A percentile compares a stretch with the other conserved stretches of the same genome.
phyloP scores from a whole-genome alignment of 2,888 invertebrate species.

The Caenorhabditis sp. region DNA sequence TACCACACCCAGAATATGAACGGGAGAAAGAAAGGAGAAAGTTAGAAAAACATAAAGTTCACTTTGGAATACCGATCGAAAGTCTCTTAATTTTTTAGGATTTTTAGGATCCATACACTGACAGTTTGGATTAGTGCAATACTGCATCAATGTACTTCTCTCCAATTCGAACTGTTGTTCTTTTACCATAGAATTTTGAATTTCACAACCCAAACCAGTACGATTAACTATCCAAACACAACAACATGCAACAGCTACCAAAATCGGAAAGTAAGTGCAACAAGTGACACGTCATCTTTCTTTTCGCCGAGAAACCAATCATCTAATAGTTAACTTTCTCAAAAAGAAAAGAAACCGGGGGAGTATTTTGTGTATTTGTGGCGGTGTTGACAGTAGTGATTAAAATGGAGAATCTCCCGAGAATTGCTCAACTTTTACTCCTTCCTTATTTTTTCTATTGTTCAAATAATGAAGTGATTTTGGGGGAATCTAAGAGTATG shows the following conservation, averaged over 20 bases:
- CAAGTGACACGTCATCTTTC: constrained; percentile 8
- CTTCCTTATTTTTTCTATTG: constrained; percentile 11
- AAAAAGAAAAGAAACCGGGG: constrained; percentile 13
- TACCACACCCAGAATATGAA: constrained; percentile 21
- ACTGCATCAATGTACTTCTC: not conserved
- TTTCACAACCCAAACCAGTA: not conserved
- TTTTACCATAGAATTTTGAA: not conserved
- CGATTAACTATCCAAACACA: not conserved
- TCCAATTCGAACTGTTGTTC: not conserved
- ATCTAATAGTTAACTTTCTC: constrained; percentile 14
- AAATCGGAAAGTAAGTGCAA: constrained; percentile 8
- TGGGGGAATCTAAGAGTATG: too few species aligned
- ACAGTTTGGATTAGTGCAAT: too few species aligned
- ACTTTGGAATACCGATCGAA: too few species aligned
- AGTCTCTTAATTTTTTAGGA: too few species aligned
- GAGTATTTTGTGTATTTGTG: constrained; percentile 37
- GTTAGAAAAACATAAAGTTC: not conserved
- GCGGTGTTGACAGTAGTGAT: constrained; percentile 32
- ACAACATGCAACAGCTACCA: constrained; percentile 2
- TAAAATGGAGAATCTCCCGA: constrained; percentile 21
- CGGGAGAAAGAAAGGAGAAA: not conserved
- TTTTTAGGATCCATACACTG: too few species aligned
- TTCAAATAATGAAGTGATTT: constrained; percentile 13
- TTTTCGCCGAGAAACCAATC: constrained; percentile 5
- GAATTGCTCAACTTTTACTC: constrained; percentile 42